Conservation (phyloP, 2,888 invertebrate genomes). For the Junonia oenone region DNA sequence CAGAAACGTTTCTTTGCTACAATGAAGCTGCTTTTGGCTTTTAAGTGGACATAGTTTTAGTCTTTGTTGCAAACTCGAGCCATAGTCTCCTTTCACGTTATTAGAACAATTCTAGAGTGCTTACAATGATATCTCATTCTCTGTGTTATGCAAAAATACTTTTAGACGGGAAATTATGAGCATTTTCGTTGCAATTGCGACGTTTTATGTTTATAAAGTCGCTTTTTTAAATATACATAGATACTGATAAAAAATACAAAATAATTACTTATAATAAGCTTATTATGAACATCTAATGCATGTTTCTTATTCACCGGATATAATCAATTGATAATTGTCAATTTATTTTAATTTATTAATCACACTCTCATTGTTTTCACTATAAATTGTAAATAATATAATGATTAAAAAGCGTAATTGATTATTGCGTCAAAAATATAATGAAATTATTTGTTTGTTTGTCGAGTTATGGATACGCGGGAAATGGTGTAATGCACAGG, state of each 20-base stretch:
- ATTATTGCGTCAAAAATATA: not conserved
- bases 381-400: too few species aligned
- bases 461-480: slow-evolving; percentile 7
- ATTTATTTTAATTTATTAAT: too few species aligned
- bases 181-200: too few species aligned
- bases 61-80: not conserved
- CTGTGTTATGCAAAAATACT: not conserved
- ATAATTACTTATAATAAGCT: too few species aligned
- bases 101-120: not conserved
- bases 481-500: slow-evolving; percentile 10
- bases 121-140: not conserved
- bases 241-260: too few species aligned
- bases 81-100: not conserved
- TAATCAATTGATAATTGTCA: too few species aligned
- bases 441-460: slow-evolving; percentile 5
- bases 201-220: too few species aligned
- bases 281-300: too few species aligned
- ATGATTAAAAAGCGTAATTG: too few species aligned
- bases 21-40: slow-evolving; percentile 4
- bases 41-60: slow-evolving; percentile 1
- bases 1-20: slow-evolving; percentile 14
- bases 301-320: too few species aligned
- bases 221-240: too few species aligned
- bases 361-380: too few species aligned
- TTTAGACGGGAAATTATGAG: not conserved